Percentiles rank a stretch among this genome's conserved stretches.
These are phyloP conservation scores for Watsonalla cultraria DNA, from an alignment of 2,888 invertebrate species.

Conservation along the genomic window DNA sequence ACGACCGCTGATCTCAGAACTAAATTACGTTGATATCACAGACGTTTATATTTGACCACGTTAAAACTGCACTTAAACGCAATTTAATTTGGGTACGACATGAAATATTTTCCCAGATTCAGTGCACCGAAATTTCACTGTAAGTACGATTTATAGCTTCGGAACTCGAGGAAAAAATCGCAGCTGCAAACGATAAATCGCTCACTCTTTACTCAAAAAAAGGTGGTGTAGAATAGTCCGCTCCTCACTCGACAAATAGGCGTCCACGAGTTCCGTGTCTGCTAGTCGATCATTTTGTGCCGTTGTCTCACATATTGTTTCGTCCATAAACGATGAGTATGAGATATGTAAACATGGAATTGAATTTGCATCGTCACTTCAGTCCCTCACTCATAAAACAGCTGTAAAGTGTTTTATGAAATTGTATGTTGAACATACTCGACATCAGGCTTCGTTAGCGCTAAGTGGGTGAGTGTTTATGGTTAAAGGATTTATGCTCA, in stretches of 20 bases:
- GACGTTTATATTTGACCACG: conserved; percentile 18
- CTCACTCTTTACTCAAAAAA: conserved; percentile 47
- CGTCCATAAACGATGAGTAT: conserved; percentile 33
- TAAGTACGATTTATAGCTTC: conserved; percentile 40
- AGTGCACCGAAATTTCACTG: conserved; percentile 29
- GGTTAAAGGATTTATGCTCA: conserved; percentile 18
- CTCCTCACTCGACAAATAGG: conserved; percentile 44
- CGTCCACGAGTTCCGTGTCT: conserved; percentile 31
- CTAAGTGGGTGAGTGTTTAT: conserved; percentile 24
- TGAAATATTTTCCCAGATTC: conserved; percentile 23
- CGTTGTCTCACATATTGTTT: conserved; percentile 44
- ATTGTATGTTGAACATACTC: conserved; percentile 22
- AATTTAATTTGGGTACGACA: conserved; percentile 16
- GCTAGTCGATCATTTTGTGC: conserved; percentile 45
- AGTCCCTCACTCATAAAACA: conserved; percentile 8
- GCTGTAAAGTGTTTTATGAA: conserved; percentile 18
- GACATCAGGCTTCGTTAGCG: conserved; percentile 28
- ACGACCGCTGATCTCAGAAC: conserved; percentile 5
- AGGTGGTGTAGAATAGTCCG: conserved; percentile 27
- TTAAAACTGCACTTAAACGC: conserved; percentile 7
- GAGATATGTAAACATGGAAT: conserved; percentile 33
- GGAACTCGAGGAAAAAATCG: conserved; percentile 39
- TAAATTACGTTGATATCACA: conserved; percentile 29
- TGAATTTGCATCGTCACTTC: conserved; percentile 33
- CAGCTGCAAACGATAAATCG: conserved; percentile 52